A percentile compares a stretch with the other conserved stretches of the same genome.
These are phyloP conservation scores for Archegozetes longisetosus DNA, from an alignment of 1,140 invertebrate species.

Conservation along the genomic window DNA sequence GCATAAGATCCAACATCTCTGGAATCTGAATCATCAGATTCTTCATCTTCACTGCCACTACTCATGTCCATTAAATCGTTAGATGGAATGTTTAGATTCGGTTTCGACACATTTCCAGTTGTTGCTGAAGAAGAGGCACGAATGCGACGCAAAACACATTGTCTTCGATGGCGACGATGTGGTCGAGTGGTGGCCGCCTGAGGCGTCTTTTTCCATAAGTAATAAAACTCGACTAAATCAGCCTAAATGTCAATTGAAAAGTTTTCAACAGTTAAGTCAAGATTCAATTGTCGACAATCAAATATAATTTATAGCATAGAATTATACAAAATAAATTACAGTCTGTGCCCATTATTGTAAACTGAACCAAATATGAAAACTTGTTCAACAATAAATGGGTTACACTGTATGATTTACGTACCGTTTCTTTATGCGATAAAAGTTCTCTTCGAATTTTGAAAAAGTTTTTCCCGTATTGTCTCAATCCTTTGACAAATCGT, in stretches of 20 bases:
- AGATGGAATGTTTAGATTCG: neutral
- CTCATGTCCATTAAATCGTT: neutral
- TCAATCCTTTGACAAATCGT: conserved; percentile 91
- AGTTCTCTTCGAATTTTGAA: conserved; percentile 92
- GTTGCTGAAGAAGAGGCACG: conserved; percentile 37
- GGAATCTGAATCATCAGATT: conserved; percentile 83
- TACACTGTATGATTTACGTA: too few species aligned
- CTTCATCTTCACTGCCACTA: conserved; percentile 73
- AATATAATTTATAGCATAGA: too few species aligned
- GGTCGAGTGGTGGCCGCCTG: conserved; percentile 63
- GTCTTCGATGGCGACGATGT: conserved; percentile 60
- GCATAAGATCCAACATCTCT: conserved; percentile 41
- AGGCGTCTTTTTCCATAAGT: conserved; percentile 99
- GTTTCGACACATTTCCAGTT: neutral
- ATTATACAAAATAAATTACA: too few species aligned
- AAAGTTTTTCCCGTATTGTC: conserved; percentile 98
- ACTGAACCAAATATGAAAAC: too few species aligned
- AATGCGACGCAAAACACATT: conserved; percentile 71
- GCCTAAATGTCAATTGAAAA: too few species aligned
- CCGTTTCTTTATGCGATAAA: conserved; percentile 86
- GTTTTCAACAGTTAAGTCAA: too few species aligned
- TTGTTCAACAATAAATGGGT: too few species aligned
- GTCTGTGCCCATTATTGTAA: too few species aligned
- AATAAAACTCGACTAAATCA: conserved; percentile 96
- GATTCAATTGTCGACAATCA: too few species aligned